Evolutionary conservation across 2,797 vertebrate species (phyloP).

Genomic region (Hipposideros larvatus): DNA sequence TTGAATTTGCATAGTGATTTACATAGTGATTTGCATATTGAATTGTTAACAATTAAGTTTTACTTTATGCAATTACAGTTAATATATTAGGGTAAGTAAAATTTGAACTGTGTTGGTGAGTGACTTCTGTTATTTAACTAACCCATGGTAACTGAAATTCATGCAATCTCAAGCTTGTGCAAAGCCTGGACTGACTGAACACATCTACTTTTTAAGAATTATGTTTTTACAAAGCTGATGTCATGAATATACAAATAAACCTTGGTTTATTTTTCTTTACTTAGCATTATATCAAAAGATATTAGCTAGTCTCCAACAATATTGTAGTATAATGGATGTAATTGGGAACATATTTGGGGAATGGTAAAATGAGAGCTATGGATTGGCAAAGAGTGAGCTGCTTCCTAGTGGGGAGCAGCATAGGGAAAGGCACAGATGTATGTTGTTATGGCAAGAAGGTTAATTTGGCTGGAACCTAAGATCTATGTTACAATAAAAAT

Average conservation of each 20-base stretch:
- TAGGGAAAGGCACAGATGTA: background rate
- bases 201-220: background rate
- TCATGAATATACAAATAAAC: background rate
- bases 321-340: background rate
- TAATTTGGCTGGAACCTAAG: background rate
- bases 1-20: too few species aligned
- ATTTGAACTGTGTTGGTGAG: background rate
- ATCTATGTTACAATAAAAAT: constrained; percentile 32
- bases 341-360: background rate
- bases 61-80: background rate
- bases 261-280: background rate
- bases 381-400: background rate
- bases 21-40: background rate
- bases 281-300: background rate
- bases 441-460: background rate
- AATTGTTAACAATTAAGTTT: background rate
- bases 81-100: background rate
- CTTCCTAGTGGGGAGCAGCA: background rate
- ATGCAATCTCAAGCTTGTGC: background rate
- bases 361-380: background rate
- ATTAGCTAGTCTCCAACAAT: background rate
- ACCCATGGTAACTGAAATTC: background rate
- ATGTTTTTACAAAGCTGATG: background rate
- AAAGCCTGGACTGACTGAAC: background rate
- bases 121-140: background rate